Base-by-base conservation (phyloP, 2,113 vertebrate genomes). In the Labeo catla region DNA sequence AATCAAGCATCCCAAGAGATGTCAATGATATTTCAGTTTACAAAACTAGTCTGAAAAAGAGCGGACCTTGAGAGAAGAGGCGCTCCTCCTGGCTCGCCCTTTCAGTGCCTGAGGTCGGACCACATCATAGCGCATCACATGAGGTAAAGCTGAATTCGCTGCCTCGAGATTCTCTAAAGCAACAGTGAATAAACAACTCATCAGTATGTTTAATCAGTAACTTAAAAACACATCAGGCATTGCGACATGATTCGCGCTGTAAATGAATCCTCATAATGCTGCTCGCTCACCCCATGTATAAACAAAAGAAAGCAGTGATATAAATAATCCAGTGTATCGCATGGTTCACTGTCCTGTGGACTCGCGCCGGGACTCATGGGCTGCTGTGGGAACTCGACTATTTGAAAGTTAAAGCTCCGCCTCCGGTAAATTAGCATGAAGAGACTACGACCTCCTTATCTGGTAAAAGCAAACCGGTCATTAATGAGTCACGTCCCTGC, bases 321-420 rank as follows among this genome's bases (percentile, higher is more conserved):
- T 91, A 81, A 91, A 57, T 80, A 87, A 91, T 89, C 91, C 90
- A 89, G 84, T 84, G 78, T 68, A 78, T 89, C 13, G 74, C 94
- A 99, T 99, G 96, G 96, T 97, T 87, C 93, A 96, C 36, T 90
- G 86, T 92, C 84, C 90, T 86, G 88, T 84, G 87, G 45, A 84
- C 19, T 57, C 39, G 86, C 83, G 63, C 12, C 8, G 65, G 65
- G 88, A 89, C 86, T 76, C 63, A 2, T 4, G 61, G 84, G 11
- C 63, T 34, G 52, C n/a, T 74, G 3, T 72, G 59, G 36, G 77
- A 85, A 52, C 15, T 88, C 87, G 86, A 91, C 90, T 90, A 91
- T 91, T 91, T 82, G 5, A 23, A 16, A 23, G 57, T 59, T 57
- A 4, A 34, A 23, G 79, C 86, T 39, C 76, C 87, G 83, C 88